Percentiles rank a stretch among this genome's conserved stretches.
Conservation (phyloP, 2,113 vertebrate genomes). For the Sebastes fasciatus region DNA sequence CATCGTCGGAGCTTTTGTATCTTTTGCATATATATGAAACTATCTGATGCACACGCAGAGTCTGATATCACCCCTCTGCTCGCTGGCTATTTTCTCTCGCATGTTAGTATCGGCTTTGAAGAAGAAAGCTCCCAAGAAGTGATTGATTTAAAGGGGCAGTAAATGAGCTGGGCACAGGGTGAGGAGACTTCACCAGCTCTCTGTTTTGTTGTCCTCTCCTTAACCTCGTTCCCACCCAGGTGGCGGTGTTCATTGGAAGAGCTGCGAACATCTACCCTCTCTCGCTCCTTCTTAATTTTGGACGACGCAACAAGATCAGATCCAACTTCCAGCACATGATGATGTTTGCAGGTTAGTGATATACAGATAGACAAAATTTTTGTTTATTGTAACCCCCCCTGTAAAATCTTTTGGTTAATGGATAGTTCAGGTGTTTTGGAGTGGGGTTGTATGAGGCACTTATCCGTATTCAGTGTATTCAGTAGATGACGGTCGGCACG, state of each 20-base stretch:
- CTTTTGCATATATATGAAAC: slow-evolving; percentile 76
- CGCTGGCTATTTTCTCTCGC: background rate
- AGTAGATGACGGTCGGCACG: too few relatives aligned
- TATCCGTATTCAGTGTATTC: too few relatives aligned
- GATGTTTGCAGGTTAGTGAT: slow-evolving; percentile 96
- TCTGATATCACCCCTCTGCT: background rate
- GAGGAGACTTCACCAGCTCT: background rate
- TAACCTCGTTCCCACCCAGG: slow-evolving; percentile 84
- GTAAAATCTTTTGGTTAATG: background rate
- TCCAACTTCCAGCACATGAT: slow-evolving; percentile 99
- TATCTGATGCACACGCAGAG: background rate
- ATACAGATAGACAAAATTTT: background rate
- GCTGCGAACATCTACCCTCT: slow-evolving; percentile 99
- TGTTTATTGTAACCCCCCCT: background rate
- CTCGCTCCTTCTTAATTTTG: slow-evolving; percentile 96
- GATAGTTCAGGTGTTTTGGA: too few relatives aligned
- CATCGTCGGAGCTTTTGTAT: slow-evolving; percentile 96
- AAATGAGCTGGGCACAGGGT: background rate
- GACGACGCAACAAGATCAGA: slow-evolving; percentile 94
- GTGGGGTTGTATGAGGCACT: too few relatives aligned
- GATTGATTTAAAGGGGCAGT: background rate
- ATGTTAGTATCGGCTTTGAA: background rate
- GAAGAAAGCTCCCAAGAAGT: background rate
- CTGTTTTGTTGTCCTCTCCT: slow-evolving; percentile 75
- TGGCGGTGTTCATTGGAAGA: slow-evolving; percentile 96